Evolutionary conservation across 2,113 vertebrate genomes (phyloP).

Genomic region (Anarrhichthys ocellatus): DNA sequence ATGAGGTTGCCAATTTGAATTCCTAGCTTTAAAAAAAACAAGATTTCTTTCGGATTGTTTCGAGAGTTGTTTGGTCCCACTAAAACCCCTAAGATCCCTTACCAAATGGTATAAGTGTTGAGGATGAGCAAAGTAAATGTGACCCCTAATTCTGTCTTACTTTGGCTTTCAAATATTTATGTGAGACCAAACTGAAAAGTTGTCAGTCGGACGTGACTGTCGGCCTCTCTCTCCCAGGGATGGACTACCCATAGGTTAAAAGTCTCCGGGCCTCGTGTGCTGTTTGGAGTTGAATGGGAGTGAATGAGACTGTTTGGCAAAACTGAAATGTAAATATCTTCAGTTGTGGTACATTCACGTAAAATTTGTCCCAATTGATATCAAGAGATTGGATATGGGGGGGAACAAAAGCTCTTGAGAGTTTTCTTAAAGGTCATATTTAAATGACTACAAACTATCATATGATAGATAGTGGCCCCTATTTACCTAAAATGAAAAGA

Average conservation of each 20-base stretch:
- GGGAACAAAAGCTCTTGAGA: neutral
- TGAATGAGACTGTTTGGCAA: slow-evolving; percentile 54
- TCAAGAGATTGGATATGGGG: neutral
- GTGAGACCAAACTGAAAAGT: neutral
- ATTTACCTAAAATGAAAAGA: neutral
- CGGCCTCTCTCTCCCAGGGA: neutral
- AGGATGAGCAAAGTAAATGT: neutral
- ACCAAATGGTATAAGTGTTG: neutral
- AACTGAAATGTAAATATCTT: slow-evolving; percentile 23
- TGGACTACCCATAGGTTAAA: neutral
- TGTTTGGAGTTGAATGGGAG: slow-evolving; percentile 62
- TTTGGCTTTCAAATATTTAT: neutral
- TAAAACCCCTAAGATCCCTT: neutral
- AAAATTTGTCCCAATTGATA: slow-evolving; percentile 6
- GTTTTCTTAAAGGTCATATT: neutral
- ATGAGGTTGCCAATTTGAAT: neutral
- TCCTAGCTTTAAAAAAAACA: neutral
- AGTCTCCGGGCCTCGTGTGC: slow-evolving; percentile 52
- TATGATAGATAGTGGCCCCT: neutral
- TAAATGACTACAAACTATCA: neutral
- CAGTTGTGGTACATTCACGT: slow-evolving; percentile 43
- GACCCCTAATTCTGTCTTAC: neutral
- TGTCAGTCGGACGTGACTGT: neutral
- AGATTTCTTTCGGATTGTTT: neutral
- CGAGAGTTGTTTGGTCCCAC: neutral